Conservation (phyloP, 2,797 vertebrate species). For the Myioborus melanocephalus region DNA sequence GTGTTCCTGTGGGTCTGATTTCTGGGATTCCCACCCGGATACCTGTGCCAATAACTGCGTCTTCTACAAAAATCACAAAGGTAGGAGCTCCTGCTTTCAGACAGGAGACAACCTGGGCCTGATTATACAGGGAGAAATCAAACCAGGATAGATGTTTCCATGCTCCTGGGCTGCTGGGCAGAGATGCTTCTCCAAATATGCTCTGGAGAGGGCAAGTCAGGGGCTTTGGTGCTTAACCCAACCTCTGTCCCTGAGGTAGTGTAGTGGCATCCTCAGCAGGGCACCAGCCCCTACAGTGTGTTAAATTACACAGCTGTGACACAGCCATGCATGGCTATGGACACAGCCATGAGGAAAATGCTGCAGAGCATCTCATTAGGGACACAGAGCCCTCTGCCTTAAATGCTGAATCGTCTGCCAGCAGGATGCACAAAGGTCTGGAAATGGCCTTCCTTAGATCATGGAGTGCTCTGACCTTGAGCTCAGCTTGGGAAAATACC, state of each 20-base stretch:
- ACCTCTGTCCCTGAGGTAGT: background rate
- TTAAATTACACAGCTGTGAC: background rate
- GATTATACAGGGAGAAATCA: background rate
- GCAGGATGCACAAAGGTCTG: background rate
- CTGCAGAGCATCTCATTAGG: background rate
- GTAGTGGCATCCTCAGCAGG: background rate
- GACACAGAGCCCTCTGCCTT: background rate
- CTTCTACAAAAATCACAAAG: constrained; percentile 91
- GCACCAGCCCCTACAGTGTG: fast-evolving
- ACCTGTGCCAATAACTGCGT: constrained; percentile 94
- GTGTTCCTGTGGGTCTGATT: constrained; percentile 87
- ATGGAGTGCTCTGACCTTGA: background rate
- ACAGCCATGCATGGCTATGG: fast-evolving
- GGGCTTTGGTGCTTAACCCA: background rate
- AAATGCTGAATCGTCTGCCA: background rate
- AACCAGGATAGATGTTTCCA: fast-evolving
- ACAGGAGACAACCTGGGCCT: background rate
- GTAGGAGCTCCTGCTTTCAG: constrained; percentile 65
- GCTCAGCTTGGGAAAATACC: background rate
- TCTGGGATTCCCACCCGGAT: constrained; percentile 93
- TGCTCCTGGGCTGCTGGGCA: background rate
- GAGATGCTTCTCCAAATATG: background rate
- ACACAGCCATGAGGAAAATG: background rate
- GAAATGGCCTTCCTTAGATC: background rate
- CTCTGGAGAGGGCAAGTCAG: background rate